Evolutionary conservation across 2,113 vertebrate species (phyloP), one percentile per base, ranked within the genome.

Genomic region (Petromus typicus): DNA sequence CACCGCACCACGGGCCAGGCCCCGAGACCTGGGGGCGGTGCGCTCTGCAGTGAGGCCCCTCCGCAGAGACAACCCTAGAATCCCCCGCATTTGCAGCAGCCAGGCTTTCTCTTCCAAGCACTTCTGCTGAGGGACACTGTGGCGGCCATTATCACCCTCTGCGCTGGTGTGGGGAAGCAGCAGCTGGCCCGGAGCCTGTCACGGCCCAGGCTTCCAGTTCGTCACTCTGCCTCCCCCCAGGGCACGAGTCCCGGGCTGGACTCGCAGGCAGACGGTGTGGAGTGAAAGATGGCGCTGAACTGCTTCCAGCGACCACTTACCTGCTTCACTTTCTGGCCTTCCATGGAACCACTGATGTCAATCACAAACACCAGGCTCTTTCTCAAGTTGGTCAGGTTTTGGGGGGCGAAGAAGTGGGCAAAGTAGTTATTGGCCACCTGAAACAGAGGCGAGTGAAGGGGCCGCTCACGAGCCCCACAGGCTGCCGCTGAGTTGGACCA

Each of bases 341-440:
- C 0, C 99, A 99, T 99, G 63, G 99, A 99, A 54, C 98, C 98
- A 96, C 99, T 99, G 93, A 96, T 98, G 94, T 99, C 99, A 91
- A 99, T 99, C 59, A 99, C 94, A 96, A 99, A 99, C 89, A 99
- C 96, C 51, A 99, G 95, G 93, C 99, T 99, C 98, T 99, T 99
- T 13, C 99, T 98, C 95, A 99, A 98, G 78, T 97, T 98, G 0
- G 97, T 84, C 97, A 99, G 98, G 96, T 98, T 98, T 76, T 98
- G 94, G 32, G 99, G 99, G 83, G 99, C 99, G 97, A 99, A 99
- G 98, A 99, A 99, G 97, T 99, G 99, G 25, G 99, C 99, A 93
- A 99, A 99, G 92, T 99, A 99, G 56, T 99, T 99, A 64, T 98
- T 98, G 95, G 98, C 98, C 40, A 98, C 98, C 99, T 99, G 94